phyloP scores from a whole-genome alignment of 1,140 invertebrate species.

The Phymastichus coffea region DNA sequence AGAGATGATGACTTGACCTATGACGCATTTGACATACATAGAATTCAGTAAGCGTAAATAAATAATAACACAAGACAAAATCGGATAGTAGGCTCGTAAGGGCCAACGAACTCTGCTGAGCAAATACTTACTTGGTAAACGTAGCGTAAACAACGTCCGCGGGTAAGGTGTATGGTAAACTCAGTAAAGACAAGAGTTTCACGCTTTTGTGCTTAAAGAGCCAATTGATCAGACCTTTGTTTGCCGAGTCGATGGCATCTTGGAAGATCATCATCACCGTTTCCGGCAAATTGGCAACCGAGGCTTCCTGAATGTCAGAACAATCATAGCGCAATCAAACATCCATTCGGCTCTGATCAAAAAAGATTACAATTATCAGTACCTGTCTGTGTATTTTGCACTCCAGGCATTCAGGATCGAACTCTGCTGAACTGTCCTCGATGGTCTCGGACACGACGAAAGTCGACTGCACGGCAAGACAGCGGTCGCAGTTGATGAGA shows the following conservation, averaged over 20 bases:
- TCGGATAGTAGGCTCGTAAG: no score
- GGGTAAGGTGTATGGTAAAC: slow-evolving; percentile 81
- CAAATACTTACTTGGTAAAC: slow-evolving; percentile 72
- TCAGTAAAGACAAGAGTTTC: slow-evolving; percentile 75
- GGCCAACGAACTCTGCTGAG: no score
- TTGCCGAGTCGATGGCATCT: slow-evolving; percentile 87
- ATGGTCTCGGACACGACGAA: slow-evolving; percentile 73
- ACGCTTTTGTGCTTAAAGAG: slow-evolving; percentile 80
- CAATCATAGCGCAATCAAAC: no score
- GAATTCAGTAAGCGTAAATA: no score
- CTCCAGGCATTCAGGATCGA: slow-evolving; percentile 77
- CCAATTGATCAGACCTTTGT: slow-evolving; percentile 88
- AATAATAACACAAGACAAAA: no score
- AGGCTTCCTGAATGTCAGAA: slow-evolving; percentile 79
- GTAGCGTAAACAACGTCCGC: slow-evolving; percentile 83
- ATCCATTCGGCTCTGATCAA: no score
- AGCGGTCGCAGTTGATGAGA: slow-evolving; percentile 81
- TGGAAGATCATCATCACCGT: slow-evolving; percentile 84
- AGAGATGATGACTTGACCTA: slow-evolving; percentile 16
- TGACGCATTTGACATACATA: slow-evolving; percentile 12
- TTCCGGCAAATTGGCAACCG: slow-evolving; percentile 82
- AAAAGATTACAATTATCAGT: no score
- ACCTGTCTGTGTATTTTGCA: slow-evolving; percentile 83
- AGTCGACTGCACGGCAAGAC: slow-evolving; percentile 79
- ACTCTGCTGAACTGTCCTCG: slow-evolving; percentile 69